A percentile compares a stretch with the other conserved stretches of the same genome.
Evolutionary conservation across 2,113 vertebrate genomes (phyloP).

Genomic region (Chunga burmeisteri): DNA sequence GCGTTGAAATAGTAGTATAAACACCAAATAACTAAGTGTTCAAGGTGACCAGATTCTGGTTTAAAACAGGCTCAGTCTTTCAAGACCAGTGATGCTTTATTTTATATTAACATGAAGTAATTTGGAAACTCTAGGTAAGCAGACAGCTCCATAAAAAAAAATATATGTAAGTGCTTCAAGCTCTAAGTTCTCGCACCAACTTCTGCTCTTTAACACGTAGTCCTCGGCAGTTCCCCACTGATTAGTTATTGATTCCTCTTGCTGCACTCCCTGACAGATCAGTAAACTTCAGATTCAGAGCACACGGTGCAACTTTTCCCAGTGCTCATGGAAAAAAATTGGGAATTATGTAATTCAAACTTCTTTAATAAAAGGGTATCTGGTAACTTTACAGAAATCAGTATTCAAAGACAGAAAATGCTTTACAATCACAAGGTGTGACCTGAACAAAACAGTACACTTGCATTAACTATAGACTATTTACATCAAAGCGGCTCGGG

Average conservation of each 20-base stretch:
- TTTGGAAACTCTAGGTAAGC: neutral
- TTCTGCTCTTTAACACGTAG: neutral
- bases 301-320: neutral
- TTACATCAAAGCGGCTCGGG: neutral
- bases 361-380: neutral
- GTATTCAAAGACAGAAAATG: neutral
- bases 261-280: neutral
- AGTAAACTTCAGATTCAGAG: neutral
- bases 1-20: accelerated
- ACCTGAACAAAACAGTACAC: neutral
- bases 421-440: neutral
- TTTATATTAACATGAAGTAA: neutral
- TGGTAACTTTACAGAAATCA: neutral
- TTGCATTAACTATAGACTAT: neutral
- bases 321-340: neutral
- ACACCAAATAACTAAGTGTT: neutral
- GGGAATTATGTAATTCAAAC: neutral
- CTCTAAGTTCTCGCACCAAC: neutral
- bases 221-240: neutral
- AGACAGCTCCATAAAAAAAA: neutral
- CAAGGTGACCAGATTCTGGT: neutral
- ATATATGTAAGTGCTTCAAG: neutral
- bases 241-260: neutral
- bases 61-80: neutral
- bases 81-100: neutral